phyloP scores from a whole-genome alignment of 2,113 vertebrate genomes.

The Gallinago paraguaiae region DNA sequence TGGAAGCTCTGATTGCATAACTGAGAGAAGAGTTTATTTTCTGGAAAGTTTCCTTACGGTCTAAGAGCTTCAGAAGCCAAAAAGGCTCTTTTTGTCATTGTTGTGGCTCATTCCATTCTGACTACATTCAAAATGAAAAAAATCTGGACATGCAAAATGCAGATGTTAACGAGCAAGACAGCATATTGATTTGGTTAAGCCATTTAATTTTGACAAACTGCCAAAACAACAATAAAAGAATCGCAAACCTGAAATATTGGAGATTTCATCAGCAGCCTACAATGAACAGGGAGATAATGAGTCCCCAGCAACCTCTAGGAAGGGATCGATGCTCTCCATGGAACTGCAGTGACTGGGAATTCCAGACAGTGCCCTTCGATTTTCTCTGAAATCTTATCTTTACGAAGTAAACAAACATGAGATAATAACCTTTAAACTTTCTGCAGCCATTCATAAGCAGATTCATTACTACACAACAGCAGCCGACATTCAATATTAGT shows the following conservation, averaged over 20 bases:
- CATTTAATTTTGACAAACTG: constrained; percentile 61
- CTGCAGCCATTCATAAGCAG: constrained; percentile 51
- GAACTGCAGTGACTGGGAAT: constrained; percentile 67
- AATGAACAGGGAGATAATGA: constrained; percentile 55
- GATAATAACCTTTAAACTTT: constrained; percentile 71
- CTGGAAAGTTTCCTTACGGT: background rate
- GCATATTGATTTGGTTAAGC: constrained; percentile 42
- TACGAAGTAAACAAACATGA: constrained; percentile 65
- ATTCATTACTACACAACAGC: constrained; percentile 10
- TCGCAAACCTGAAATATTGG: constrained; percentile 12
- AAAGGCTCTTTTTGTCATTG: background rate
- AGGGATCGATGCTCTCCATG: constrained; percentile 59
- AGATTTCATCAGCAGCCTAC: constrained; percentile 44
- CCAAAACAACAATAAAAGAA: constrained; percentile 66
- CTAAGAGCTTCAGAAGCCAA: background rate
- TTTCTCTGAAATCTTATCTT: constrained; percentile 77
- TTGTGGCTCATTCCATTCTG: background rate
- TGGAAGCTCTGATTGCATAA: background rate
- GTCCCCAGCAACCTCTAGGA: constrained; percentile 48
- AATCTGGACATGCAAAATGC: background rate
- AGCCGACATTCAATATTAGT: background rate
- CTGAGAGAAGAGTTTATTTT: background rate
- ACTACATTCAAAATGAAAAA: background rate
- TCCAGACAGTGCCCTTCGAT: constrained; percentile 53
- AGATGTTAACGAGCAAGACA: constrained; percentile 17